Conservation (phyloP, 2,113 vertebrate genomes). For the Poeciliopsis occidentalis region DNA sequence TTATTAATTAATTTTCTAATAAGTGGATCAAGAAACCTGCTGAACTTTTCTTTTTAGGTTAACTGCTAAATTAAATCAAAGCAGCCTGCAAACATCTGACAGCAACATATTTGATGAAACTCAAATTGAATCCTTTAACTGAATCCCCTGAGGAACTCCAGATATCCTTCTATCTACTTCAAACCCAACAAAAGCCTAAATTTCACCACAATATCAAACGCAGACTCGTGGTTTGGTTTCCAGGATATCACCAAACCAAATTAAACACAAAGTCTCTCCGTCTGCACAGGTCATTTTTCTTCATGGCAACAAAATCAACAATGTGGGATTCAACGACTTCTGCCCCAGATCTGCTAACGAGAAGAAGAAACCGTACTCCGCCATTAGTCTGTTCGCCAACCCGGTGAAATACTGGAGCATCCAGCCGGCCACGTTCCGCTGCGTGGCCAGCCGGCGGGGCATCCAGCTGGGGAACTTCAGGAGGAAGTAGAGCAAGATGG, state of each 20-base stretch:
- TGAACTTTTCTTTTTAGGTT: no score
- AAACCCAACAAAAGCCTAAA: not conserved
- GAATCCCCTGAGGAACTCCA: no score
- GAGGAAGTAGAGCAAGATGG: slow-evolving; percentile 61
- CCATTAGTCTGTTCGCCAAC: slow-evolving; percentile 96
- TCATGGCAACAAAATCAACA: slow-evolving; percentile 90
- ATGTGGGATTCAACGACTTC: slow-evolving; percentile 93
- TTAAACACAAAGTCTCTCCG: not conserved
- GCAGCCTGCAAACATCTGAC: no score
- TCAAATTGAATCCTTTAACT: no score
- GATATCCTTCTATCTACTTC: no score
- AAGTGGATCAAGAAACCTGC: no score
- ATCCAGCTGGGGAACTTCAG: slow-evolving; percentile 93
- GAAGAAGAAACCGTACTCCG: slow-evolving; percentile 90
- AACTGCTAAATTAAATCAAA: no score
- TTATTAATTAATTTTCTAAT: no score
- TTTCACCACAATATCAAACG: not conserved
- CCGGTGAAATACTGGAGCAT: slow-evolving; percentile 94
- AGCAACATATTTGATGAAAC: no score
- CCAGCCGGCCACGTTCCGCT: slow-evolving; percentile 92
- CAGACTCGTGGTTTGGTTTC: not conserved
- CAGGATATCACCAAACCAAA: no score
- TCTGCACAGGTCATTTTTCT: slow-evolving; percentile 90
- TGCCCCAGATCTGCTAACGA: slow-evolving; percentile 81
- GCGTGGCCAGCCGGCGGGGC: slow-evolving; percentile 86